phyloP scores from a whole-genome alignment of 2,797 vertebrate species.

The Dipus sagitta region DNA sequence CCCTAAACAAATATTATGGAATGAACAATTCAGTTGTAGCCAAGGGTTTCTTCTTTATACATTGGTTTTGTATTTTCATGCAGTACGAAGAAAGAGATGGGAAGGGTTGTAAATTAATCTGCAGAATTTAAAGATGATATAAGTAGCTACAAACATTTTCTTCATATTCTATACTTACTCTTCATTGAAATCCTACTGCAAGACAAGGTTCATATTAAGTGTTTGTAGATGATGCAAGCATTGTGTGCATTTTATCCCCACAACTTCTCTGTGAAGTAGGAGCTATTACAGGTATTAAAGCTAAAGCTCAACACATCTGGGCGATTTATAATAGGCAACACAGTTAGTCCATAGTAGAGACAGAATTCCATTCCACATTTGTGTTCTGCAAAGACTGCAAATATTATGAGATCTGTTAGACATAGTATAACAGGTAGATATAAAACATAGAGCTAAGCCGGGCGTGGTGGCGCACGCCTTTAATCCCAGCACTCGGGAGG shows the following conservation, averaged over 20 bases:
- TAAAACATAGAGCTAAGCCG: too few relatives aligned
- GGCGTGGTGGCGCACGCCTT: too few relatives aligned
- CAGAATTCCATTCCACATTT: background rate
- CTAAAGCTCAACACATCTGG: background rate
- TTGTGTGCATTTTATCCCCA: conserved; percentile 31
- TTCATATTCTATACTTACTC: background rate
- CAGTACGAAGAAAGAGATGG: background rate
- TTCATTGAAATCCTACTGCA: conserved; percentile 19
- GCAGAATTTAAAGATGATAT: conserved; percentile 36
- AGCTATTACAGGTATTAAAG: conserved; percentile 9
- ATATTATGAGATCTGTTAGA: background rate
- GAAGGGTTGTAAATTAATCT: background rate
- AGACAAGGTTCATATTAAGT: background rate
- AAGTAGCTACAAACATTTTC: background rate
- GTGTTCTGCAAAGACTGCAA: background rate
- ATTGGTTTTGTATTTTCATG: background rate
- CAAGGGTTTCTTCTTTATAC: conserved; percentile 43
- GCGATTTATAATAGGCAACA: background rate
- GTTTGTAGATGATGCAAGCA: background rate
- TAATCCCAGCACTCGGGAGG: too few relatives aligned
- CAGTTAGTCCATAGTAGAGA: background rate
- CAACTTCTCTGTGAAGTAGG: background rate
- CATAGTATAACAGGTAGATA: background rate
- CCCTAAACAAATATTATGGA: background rate
- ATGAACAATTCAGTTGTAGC: background rate